Conservation (phyloP, 2,888 invertebrate species). For the Camponotus fellah region DNA sequence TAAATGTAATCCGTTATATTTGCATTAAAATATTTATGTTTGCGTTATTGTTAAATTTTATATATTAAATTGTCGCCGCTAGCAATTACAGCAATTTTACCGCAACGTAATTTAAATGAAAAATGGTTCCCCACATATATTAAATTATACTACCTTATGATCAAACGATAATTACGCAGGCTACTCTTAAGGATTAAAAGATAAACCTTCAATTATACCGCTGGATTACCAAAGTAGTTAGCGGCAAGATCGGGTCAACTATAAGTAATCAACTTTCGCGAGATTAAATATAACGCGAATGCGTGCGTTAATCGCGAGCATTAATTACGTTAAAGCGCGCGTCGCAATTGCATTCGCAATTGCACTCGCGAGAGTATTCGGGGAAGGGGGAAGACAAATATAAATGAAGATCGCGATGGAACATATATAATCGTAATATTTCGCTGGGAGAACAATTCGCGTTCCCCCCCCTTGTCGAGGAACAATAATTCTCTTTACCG, state of each 20-base stretch:
- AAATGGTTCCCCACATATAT: neutral
- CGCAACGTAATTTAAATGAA: constrained; percentile 21
- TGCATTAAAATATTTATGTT: constrained; percentile 15
- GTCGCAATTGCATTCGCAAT: neutral
- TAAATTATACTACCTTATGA: constrained; percentile 21
- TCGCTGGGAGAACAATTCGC: neutral
- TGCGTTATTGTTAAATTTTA: constrained; percentile 27
- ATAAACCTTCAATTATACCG: constrained; percentile 18
- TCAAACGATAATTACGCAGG: constrained; percentile 10
- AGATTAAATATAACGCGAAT: constrained; percentile 18
- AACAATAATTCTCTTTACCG: constrained; percentile 12
- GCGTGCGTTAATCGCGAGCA: constrained; percentile 32
- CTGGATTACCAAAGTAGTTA: neutral
- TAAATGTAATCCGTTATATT: constrained; percentile 32
- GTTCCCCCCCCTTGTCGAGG: neutral
- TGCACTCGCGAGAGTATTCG: too few species aligned
- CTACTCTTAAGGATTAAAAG: constrained; percentile 42
- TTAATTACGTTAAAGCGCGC: constrained; percentile 9
- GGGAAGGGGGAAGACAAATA: neutral
- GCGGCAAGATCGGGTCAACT: neutral
- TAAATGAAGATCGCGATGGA: neutral
- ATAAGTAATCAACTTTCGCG: constrained; percentile 26
- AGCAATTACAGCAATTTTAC: constrained; percentile 26
- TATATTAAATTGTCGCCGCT: constrained; percentile 28
- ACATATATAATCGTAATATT: neutral